Percentiles rank a stretch among this genome's conserved stretches.
phyloP scores from a whole-genome alignment of 1,140 invertebrate species.

The Sycophila sp. region DNA sequence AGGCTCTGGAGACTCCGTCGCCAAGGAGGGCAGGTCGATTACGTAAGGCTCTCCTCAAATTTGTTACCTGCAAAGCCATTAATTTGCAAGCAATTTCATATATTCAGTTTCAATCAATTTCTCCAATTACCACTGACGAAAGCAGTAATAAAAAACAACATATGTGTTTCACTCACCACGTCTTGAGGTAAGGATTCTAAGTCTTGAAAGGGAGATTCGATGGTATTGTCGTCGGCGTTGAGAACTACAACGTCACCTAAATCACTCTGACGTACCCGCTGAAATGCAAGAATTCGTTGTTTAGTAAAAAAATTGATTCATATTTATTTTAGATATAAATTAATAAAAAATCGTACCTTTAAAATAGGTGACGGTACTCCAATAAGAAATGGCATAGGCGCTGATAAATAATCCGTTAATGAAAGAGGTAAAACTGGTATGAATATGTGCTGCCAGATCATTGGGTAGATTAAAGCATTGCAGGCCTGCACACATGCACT shows the following conservation, averaged over 20 bases:
- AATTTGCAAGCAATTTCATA: too few species aligned
- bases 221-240: conserved; percentile 87
- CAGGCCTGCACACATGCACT: conserved; percentile 94
- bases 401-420: conserved; percentile 89
- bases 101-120: too few species aligned
- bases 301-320: background rate
- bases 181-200: conserved; percentile 85
- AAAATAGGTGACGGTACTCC: conserved; percentile 87
- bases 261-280: conserved; percentile 78
- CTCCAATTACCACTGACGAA: too few species aligned
- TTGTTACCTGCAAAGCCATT: conserved; percentile 67
- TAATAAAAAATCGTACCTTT: conserved; percentile 69
- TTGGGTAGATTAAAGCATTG: conserved; percentile 93
- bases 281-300: conserved; percentile 47
- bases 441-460: conserved; percentile 98
- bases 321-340: conserved; percentile 8
- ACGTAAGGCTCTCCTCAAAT: conserved; percentile 77
- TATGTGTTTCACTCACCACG: conserved; percentile 78
- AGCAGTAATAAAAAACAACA: too few species aligned
- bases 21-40: conserved; percentile 79
- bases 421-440: conserved; percentile 91
- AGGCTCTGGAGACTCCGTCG: conserved; percentile 90
- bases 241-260: conserved; percentile 92
- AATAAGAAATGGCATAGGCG: conserved; percentile 95
- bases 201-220: conserved; percentile 89